Conservation (phyloP, 2,797 vertebrate genomes). For the Thripadectes ignobilis region DNA sequence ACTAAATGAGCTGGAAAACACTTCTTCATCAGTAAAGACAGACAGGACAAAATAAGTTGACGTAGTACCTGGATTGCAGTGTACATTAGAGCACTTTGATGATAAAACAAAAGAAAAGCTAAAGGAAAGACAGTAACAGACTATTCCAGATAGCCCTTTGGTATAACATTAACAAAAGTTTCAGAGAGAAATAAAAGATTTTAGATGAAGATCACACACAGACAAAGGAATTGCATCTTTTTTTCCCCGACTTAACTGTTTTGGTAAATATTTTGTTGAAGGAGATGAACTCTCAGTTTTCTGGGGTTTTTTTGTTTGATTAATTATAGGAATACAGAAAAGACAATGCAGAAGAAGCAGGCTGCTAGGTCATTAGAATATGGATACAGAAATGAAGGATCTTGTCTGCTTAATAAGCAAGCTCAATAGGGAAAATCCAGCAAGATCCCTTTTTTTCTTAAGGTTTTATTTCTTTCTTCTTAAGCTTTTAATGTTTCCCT, state of each 20-base stretch:
- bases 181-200: neutral
- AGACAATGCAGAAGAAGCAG: neutral
- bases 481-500: conserved; percentile 42
- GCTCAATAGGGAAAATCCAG: neutral
- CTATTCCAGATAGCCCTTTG: neutral
- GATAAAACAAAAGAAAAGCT: neutral
- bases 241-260: neutral
- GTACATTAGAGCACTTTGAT: neutral
- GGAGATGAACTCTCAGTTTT: neutral
- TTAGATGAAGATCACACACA: neutral
- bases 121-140: neutral
- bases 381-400: neutral
- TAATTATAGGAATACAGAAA: neutral
- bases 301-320: neutral
- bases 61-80: fast-evolving
- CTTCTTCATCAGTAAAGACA: neutral
- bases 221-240: neutral
- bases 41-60: neutral
- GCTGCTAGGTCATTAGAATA: neutral
- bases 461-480: conserved; percentile 7
- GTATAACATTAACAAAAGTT: neutral
- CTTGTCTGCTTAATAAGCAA: neutral
- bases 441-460: neutral
- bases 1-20: neutral
- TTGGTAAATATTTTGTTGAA: neutral